Percentiles rank a stretch among this genome's conserved stretches.
Conservation (phyloP, 2,888 invertebrate genomes). For the Ametastegia equiseti region DNA sequence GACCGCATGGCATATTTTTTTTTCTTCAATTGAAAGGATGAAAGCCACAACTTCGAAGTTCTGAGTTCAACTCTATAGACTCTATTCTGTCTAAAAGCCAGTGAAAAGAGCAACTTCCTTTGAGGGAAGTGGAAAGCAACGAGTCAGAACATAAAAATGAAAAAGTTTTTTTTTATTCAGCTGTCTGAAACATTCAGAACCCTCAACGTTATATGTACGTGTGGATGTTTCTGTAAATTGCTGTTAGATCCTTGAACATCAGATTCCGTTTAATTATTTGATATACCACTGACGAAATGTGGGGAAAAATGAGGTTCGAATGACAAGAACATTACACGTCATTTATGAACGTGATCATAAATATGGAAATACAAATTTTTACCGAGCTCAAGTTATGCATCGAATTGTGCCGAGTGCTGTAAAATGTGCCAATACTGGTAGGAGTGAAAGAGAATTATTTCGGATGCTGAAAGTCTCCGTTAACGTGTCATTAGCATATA, state of each 20-base stretch:
- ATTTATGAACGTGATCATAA: neutral
- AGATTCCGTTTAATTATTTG: neutral
- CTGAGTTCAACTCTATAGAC: conserved; percentile 24
- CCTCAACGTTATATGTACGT: too few species aligned
- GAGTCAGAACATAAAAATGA: neutral
- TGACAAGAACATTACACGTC: neutral
- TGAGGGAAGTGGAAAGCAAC: conserved; percentile 4
- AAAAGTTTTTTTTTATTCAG: neutral
- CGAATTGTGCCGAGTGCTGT: conserved; percentile 56
- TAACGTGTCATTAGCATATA: conserved; percentile 64
- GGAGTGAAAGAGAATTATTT: conserved; percentile 59
- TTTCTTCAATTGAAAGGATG: conserved; percentile 38
- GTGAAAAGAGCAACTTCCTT: conserved; percentile 23
- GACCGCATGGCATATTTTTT: neutral
- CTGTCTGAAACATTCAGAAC: neutral
- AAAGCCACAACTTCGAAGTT: conserved; percentile 39
- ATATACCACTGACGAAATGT: too few species aligned
- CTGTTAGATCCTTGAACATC: neutral
- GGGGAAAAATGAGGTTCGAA: neutral
- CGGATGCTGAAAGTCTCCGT: conserved; percentile 55
- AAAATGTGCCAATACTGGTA: conserved; percentile 60
- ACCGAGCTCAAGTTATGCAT: conserved; percentile 62
- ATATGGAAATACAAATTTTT: conserved; percentile 32
- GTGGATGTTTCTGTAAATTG: too few species aligned
- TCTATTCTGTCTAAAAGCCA: conserved; percentile 11